Conservation (phyloP, 2,888 invertebrate species). For the Cheilosia pagana region DNA sequence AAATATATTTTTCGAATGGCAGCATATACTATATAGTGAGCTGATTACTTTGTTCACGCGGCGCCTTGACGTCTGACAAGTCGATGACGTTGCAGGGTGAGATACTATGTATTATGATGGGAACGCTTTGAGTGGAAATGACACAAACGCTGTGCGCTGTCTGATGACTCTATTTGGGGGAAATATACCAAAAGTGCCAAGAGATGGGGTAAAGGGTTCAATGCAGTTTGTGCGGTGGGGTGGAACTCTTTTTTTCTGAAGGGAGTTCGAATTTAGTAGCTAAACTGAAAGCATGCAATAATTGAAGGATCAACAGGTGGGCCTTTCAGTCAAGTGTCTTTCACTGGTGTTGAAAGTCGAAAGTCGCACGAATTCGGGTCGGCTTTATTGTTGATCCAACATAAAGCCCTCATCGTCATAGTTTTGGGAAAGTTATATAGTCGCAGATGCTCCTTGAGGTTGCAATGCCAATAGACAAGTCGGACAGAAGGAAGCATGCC, state of each 20-base stretch:
- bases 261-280: no score
- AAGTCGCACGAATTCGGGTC: no score
- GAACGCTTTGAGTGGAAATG: constrained; percentile 51
- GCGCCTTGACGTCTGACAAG: constrained; percentile 58
- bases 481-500: no score
- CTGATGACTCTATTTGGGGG: constrained; percentile 54
- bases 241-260: background rate
- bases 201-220: background rate
- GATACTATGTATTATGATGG: constrained; percentile 31
- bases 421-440: no score
- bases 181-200: background rate
- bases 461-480: no score
- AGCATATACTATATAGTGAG: constrained; percentile 8
- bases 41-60: constrained; percentile 64
- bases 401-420: no score
- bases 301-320: no score
- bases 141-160: constrained; percentile 46
- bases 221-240: background rate
- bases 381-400: no score
- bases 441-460: no score
- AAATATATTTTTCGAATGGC: constrained; percentile 22
- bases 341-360: no score
- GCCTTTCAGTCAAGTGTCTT: no score
- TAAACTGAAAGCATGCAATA: no score
- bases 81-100: constrained; percentile 44